These are phyloP conservation scores for Ormyrus pomaceus DNA, from an alignment of 2,888 invertebrate species.

Conservation along the genomic window DNA sequence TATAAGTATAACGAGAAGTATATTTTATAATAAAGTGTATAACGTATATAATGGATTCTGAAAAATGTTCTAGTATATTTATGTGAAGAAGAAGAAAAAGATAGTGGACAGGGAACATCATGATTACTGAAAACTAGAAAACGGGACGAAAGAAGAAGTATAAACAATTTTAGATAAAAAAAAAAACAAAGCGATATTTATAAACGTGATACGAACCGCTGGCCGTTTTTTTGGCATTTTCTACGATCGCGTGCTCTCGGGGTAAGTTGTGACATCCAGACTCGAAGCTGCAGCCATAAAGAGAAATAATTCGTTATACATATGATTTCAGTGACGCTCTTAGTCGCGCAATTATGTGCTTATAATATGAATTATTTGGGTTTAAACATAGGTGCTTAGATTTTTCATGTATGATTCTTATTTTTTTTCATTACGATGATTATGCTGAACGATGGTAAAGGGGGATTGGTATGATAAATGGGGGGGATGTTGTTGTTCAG, in stretches of 20 bases:
- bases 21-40: slow-evolving; percentile 18
- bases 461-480: not conserved
- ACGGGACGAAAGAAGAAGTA: slow-evolving; percentile 35
- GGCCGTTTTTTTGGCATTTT: slow-evolving; percentile 74
- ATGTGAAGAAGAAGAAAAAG: slow-evolving; percentile 10
- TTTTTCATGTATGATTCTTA: slow-evolving; percentile 9
- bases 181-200: slow-evolving; percentile 48
- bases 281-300: slow-evolving; percentile 72
- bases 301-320: slow-evolving; percentile 58
- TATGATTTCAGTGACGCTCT: slow-evolving; percentile 31
- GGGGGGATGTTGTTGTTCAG: not conserved
- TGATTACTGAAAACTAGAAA: slow-evolving; percentile 17
- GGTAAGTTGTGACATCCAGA: slow-evolving; percentile 73
- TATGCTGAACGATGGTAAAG: slow-evolving; percentile 16
- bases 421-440: not conserved
- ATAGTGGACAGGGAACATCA: slow-evolving; percentile 15
- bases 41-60: slow-evolving; percentile 2
- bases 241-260: slow-evolving; percentile 72
- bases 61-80: slow-evolving; percentile 26
- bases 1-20: slow-evolving; percentile 21
- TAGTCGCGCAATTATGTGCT: slow-evolving; percentile 19
- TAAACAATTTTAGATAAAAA: slow-evolving; percentile 11
- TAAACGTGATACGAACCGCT: slow-evolving; percentile 72
- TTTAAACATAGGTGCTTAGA: slow-evolving; percentile 1
- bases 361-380: not conserved